Evolutionary conservation across 2,888 invertebrate genomes (phyloP), one percentile per base, ranked within the genome.

Genomic region (Crioceris asparagi): DNA sequence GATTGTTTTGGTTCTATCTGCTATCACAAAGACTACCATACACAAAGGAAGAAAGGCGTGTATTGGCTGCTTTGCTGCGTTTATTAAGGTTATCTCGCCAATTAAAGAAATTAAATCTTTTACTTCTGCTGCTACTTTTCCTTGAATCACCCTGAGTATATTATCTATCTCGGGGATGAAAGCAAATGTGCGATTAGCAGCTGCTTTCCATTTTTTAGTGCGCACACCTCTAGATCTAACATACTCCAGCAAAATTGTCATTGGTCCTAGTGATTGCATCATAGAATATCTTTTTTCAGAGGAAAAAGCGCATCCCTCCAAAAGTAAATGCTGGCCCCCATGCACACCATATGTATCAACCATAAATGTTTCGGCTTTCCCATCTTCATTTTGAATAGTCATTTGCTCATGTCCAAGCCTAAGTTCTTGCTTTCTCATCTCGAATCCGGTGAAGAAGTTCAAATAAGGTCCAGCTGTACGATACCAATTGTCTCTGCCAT

Each of bases 231-330:
- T n/a, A n/a, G n/a, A n/a, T n/a, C n/a, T n/a, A n/a, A n/a, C n/a
- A n/a, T n/a, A n/a, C n/a, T n/a, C n/a, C n/a, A n/a, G n/a, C n/a
- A n/a, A n/a, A n/a, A n/a, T n/a, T n/a, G n/a, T n/a, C n/a, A n/a
- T n/a, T n/a, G n/a, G n/a, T n/a, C 51, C 48, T 3, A 49, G 1
- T 12, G 34, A 41, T 36, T 51, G 51, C 49, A n/a, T n/a, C 49
- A 52, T 51, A 2, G 45, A 46, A 1, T 35, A 23, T 21, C 50
- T 27, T 17, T 45, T 43, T 15, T 50, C 50, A 1, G 50, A 47
- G 11, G 50, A 44, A 17, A 32, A 47, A 1, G 44, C 43, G 30
- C 39, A 29, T 7, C 47, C 50, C 29, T 49, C 48, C 10, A 50
- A 17, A 1, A 49, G 16, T 2, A 46, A 31, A 23, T 50, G 46